A percentile compares a stretch with the other conserved stretches of the same genome.
phyloP scores from a whole-genome alignment of 2,888 invertebrate genomes.

The Epinotia bilunana region DNA sequence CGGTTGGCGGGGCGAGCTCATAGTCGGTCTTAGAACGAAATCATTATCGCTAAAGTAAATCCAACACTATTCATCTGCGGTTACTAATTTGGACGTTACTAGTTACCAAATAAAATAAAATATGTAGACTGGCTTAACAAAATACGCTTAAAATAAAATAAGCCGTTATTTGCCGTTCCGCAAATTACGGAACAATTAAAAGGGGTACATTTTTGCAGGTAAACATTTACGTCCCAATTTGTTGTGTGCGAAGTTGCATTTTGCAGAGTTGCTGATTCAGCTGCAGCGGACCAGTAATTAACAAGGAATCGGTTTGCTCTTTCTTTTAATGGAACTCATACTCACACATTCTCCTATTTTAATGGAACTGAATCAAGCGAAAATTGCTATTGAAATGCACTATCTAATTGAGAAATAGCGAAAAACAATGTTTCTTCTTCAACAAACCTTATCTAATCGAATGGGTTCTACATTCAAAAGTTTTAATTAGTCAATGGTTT shows the following conservation, averaged over 20 bases:
- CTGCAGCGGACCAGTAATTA: slow-evolving; percentile 74
- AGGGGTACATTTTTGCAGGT: slow-evolving; percentile 65
- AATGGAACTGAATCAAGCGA: slow-evolving; percentile 33
- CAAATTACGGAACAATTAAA: slow-evolving; percentile 71
- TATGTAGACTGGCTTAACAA: not conserved
- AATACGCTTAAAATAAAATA: slow-evolving; percentile 20
- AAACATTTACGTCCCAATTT: slow-evolving; percentile 68
- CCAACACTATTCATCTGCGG: slow-evolving; percentile 4
- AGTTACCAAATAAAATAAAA: not conserved
- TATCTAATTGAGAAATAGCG: slow-evolving; percentile 6
- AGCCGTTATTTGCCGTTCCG: slow-evolving; percentile 43
- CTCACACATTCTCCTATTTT: too few relatives aligned
- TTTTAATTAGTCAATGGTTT: too few relatives aligned
- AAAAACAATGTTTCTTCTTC: too few relatives aligned
- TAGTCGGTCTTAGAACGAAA: slow-evolving; percentile 29
- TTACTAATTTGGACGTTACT: not conserved
- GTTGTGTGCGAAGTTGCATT: slow-evolving; percentile 54
- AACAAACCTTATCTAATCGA: too few relatives aligned
- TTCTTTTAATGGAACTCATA: slow-evolving; percentile 34
- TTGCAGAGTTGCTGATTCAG: slow-evolving; percentile 53
- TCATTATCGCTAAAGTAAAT: slow-evolving; percentile 23
- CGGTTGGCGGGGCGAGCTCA: slow-evolving; percentile 29
- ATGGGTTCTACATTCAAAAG: too few relatives aligned
- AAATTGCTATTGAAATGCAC: slow-evolving; percentile 28
- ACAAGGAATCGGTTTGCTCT: slow-evolving; percentile 71